phyloP scores from a whole-genome alignment of 2,113 vertebrate species.

The Brachionichthys hirsutus region DNA sequence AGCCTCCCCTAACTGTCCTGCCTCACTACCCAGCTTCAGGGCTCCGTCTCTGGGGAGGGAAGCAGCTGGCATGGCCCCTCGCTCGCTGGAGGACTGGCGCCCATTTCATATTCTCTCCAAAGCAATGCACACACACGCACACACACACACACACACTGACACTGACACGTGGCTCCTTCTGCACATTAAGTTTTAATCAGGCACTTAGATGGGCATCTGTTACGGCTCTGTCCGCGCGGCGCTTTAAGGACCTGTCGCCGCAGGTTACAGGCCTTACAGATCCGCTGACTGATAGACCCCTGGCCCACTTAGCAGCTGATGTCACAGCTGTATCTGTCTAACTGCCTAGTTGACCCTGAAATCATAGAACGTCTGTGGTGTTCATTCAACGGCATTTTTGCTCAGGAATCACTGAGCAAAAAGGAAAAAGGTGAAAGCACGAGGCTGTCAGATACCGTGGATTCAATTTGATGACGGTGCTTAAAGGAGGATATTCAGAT shows the following conservation, averaged over 20 bases:
- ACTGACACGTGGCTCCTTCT: conserved; percentile 53
- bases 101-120: conserved; percentile 53
- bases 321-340: conserved; percentile 41
- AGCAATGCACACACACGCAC: conserved; percentile 20
- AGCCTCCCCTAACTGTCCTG: conserved; percentile 53
- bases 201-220: conserved; percentile 81
- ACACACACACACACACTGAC: conserved; percentile 21
- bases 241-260: conserved; percentile 73
- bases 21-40: conserved; percentile 71
- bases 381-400: conserved; percentile 17
- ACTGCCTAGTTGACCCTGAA: conserved; percentile 22
- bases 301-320: conserved; percentile 67
- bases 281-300: conserved; percentile 65
- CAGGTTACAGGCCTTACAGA: conserved; percentile 66
- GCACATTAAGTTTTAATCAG: conserved; percentile 81
- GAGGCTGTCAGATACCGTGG: background rate
- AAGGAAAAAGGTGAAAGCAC: background rate
- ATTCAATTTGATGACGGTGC: background rate
- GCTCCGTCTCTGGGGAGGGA: conserved; percentile 68
- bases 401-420: background rate
- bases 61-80: conserved; percentile 73
- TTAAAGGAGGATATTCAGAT: no score
- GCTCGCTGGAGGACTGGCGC: conserved; percentile 72
- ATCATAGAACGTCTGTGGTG: conserved; percentile 14
- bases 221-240: conserved; percentile 67